Evolutionary conservation across 2,888 invertebrate genomes (phyloP), one percentile per base, ranked within the genome.

Genomic region (Drosophila parthenogenetica): DNA sequence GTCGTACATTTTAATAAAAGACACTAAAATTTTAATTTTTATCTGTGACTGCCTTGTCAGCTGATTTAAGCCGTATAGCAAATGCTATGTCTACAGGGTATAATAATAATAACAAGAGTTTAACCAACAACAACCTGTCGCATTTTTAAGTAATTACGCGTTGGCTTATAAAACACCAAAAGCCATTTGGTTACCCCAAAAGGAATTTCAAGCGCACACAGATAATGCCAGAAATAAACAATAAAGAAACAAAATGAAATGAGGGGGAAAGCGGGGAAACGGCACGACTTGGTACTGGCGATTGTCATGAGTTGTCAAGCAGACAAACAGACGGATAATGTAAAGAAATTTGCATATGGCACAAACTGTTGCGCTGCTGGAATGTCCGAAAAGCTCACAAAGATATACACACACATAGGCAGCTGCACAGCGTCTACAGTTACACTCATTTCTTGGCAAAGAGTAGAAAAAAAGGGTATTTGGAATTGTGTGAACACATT

Each of bases 321-420:
- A 57, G 64, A 19, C 43, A 50, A 42, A 45, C 42, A 16, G 13
- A 55, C 75, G 69, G 86, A 86, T 83, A 72, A 76, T 83, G 87
- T 78, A 84, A 81, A 84, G 79, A 89, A 87, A 84, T 84, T 84
- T 84, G 83, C 87, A 84, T 84, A 75, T 73, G 85, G 75, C 75
- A 81, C 87, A 80, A 86, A 86, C 87, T 86, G 84, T 88, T 89
- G 83, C 83, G 72, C 70, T 51, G 75, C 87, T 84, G 83, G 87
- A 84, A 84, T 87, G 87, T 69, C 69, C 70, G 70, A 68, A 68
- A 84, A 25, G 55, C 43, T 72, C 45, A 69, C 51, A 62, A 51
- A 64, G n/a, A 53, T 17, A 57, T 19, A 62, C 14, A 62, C 13
- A 37, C 17, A 48, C n/a, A 61, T 51, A 49, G 8, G 32, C 8